phyloP scores from a whole-genome alignment of 2,888 invertebrate genomes.

The Dyspetes luteomarginatus region DNA sequence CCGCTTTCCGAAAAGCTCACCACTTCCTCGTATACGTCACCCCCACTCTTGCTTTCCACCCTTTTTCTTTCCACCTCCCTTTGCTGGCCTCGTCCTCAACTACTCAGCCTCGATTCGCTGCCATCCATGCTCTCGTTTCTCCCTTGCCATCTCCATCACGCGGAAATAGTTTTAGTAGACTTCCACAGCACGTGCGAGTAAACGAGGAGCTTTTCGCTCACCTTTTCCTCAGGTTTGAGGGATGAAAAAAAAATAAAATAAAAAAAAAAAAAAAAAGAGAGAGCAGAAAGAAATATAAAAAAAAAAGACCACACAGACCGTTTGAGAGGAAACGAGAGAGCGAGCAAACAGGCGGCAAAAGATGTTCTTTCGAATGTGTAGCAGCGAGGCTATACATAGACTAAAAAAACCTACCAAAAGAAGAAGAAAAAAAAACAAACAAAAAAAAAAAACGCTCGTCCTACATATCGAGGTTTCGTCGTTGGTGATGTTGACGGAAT shows the following conservation, averaged over 20 bases:
- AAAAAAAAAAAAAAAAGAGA: neutral
- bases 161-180: constrained; percentile 55
- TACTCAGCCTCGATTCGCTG: constrained; percentile 45
- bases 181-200: constrained; percentile 53
- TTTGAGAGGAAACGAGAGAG: constrained; percentile 22
- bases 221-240: constrained; percentile 41
- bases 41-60: neutral
- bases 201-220: constrained; percentile 54
- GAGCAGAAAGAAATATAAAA: neutral
- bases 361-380: constrained; percentile 35
- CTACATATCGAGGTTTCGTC: neutral
- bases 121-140: constrained; percentile 16
- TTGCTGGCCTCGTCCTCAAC: constrained; percentile 9
- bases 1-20: constrained; percentile 54
- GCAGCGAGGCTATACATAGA: constrained; percentile 30
- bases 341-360: constrained; percentile 40
- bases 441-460: neutral
- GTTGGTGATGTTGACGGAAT: constrained; percentile 41
- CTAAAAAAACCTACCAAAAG: too few relatives aligned
- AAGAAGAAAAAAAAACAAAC: too few relatives aligned
- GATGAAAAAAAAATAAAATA: constrained; percentile 13
- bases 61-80: neutral
- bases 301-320: too few relatives aligned
- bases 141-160: neutral
- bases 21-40: constrained; percentile 34